Evolutionary conservation across 2,888 invertebrate species (phyloP).

Genomic region (Halictus quadricinctus): DNA sequence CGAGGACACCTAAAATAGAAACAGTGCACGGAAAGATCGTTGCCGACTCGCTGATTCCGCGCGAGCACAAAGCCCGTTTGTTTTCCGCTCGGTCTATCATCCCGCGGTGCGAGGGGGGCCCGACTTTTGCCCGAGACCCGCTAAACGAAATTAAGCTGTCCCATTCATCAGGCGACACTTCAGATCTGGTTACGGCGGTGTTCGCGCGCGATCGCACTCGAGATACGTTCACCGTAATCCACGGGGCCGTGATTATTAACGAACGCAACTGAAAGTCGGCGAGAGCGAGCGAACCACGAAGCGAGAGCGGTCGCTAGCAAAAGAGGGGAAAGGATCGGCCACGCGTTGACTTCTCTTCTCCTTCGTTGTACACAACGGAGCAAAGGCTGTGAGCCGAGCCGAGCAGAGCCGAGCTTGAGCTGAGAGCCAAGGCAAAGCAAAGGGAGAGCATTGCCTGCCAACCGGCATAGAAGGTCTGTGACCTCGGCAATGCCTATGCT

Average conservation of each 20-base stretch:
- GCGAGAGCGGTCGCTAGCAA: not conserved
- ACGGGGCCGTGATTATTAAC: slow-evolving; percentile 40
- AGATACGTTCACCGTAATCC: slow-evolving; percentile 1
- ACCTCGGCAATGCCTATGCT: slow-evolving; percentile 77
- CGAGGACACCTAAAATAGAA: not conserved
- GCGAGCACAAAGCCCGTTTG: not conserved
- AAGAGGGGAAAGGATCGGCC: slow-evolving; percentile 50
- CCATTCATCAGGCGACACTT: slow-evolving; percentile 12
- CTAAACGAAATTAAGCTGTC: slow-evolving; percentile 2
- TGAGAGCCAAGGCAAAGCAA: slow-evolving; percentile 58
- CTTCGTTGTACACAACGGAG: not conserved
- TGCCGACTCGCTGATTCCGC: not conserved
- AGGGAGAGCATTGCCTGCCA: slow-evolving; percentile 76
- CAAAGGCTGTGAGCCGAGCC: not conserved
- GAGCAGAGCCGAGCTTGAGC: not conserved
- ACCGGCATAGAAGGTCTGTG: slow-evolving; percentile 80
- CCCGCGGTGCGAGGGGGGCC: not conserved
- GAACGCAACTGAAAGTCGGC: slow-evolving; percentile 51
- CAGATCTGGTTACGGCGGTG: slow-evolving; percentile 6
- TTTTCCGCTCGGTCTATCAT: not conserved
- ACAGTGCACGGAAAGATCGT: not conserved
- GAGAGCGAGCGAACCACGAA: not conserved
- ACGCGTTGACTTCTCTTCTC: slow-evolving; percentile 32
- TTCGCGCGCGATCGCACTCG: slow-evolving; percentile 1
- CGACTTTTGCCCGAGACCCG: not conserved